Evolutionary conservation across 2,113 vertebrate species (phyloP).

Genomic region (Hoplias malabaricus): DNA sequence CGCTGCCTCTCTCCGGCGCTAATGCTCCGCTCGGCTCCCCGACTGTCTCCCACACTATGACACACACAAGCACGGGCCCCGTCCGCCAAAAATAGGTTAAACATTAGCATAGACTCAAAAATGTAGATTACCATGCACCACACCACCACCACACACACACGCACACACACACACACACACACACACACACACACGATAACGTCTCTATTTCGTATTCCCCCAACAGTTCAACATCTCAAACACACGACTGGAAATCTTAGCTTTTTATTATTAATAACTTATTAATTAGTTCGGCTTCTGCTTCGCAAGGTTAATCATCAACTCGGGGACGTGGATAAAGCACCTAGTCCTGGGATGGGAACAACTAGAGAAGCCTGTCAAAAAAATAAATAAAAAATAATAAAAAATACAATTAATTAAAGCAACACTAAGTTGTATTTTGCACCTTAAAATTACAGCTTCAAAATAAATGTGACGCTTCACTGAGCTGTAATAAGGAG

Average conservation of each 20-base stretch:
- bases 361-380: no score
- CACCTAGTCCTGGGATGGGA: neutral
- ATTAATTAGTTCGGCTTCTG: neutral
- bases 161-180: no score
- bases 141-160: no score
- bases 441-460: no score
- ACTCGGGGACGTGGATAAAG: neutral
- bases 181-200: no score
- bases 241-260: neutral
- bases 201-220: neutral
- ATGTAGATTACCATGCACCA: conserved; percentile 3
- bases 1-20: neutral
- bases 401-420: no score
- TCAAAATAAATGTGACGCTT: no score
- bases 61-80: neutral
- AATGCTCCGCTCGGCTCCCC: conserved; percentile 3
- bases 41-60: neutral
- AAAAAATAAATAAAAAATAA: no score
- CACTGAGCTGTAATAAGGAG: no score
- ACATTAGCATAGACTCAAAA: conserved; percentile 19
- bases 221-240: neutral
- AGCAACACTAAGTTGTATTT: no score
- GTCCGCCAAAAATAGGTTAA: conserved; percentile 8
- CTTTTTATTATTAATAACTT: neutral
- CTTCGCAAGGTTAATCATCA: neutral